Percentiles rank a stretch among this genome's conserved stretches.
Conservation (phyloP, 2,113 vertebrate species). For the Strigops habroptila region DNA sequence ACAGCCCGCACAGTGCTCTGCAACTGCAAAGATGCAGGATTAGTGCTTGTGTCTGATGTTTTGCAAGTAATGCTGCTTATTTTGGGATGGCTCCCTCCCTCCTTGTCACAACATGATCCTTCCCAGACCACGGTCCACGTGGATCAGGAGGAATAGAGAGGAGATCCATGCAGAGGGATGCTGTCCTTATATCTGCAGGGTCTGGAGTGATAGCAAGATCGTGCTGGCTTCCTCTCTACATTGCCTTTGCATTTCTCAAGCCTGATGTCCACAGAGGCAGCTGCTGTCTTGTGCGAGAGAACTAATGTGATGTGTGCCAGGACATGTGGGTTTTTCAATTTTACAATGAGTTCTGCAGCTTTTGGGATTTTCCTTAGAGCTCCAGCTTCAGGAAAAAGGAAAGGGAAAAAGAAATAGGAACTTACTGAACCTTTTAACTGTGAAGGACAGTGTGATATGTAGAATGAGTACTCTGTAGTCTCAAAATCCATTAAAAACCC, state of each 20-base stretch:
- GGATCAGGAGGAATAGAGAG: too few relatives aligned
- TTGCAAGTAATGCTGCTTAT: too few relatives aligned
- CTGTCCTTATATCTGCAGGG: background rate
- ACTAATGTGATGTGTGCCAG: background rate
- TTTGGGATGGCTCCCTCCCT: background rate
- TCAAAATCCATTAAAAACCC: background rate
- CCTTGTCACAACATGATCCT: accelerated
- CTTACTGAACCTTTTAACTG: background rate
- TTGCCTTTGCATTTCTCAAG: background rate
- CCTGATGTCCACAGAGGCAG: background rate
- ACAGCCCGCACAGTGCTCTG: background rate
- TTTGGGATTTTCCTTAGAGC: background rate
- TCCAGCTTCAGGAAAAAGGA: background rate
- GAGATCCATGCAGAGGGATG: background rate
- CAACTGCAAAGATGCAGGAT: background rate
- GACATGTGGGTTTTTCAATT: background rate
- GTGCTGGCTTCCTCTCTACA: accelerated
- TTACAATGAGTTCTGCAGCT: background rate
- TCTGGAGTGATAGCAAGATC: background rate
- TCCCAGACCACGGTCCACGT: accelerated
- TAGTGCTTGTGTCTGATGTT: background rate
- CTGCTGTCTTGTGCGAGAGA: background rate
- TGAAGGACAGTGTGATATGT: background rate
- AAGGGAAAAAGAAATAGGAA: background rate
- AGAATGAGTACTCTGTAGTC: background rate